Base-by-base conservation (phyloP, 1,140 invertebrate genomes). In the Diorhabda elongata region DNA sequence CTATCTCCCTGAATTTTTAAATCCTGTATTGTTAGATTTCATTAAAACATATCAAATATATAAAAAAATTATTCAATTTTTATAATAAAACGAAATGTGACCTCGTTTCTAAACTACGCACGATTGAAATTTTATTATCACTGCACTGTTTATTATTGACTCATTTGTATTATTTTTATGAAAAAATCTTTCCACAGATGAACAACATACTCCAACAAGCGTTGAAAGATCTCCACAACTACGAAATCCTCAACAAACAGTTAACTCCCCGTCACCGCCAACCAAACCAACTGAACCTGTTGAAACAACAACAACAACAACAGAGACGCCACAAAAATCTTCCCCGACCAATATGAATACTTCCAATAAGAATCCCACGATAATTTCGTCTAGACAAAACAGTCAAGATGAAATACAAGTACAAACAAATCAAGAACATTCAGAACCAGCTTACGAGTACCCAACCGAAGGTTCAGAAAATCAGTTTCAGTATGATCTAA, bases 141-240 rank as follows among this genome's bases (percentile, higher is more conserved):
- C 26, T 26, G 26, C 26, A 26, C 26, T 26, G 26, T 26, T 26
- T 26, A 26, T 26, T 26, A 26, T 26, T 26, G 26, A 26, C 26
- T 26, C 6, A 42, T 64, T 57, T 41, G 61, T 11, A 42, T 69
- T 63, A 47, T 8, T 9, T 58, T 44, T 42, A 42, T 80, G 58
- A 41, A 62, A 41, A n/a, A 57, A 63, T 42, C 6, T 6, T 44
- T 44, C 47, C 68, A 9, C 63, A 75, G 76, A 75, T 68, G 72
- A 76, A 68, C 68, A 72, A 58, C 72, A 68, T 71, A 69, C 64
- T 67, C 41, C 71, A 71, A 63, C 66, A 66, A 73, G 62, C 68
- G 72, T 62, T 74, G 64, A 73, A 72, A 70, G 69, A 72, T 56
- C 67, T 64, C 47, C 47, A 60, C 68, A 69, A 68, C 69, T 56